Base-by-base conservation (phyloP, 2,113 vertebrate species). In the Orycteropus afer region DNA sequence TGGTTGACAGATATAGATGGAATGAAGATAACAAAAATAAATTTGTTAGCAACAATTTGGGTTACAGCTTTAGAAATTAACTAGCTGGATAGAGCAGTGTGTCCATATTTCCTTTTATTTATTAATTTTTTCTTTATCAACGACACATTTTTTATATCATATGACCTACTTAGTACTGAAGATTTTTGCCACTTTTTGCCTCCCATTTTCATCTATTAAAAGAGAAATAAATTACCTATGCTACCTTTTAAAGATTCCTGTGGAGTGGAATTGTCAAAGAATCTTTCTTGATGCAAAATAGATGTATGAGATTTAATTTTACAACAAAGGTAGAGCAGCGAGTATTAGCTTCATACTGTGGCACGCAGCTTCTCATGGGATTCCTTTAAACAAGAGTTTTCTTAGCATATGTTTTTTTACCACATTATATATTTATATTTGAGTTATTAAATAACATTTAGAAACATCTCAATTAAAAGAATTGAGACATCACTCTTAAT, bases 121-220 rank as follows among this genome's bases (percentile, higher is more conserved):
- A n/a, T n/a, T n/a, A n/a, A n/a, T n/a, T n/a, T n/a, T n/a, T n/a
- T n/a, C n/a, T 95, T 96, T 53, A 79, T 94, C 20, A 91, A 89
- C 79, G 65, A 97, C 93, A 55, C 78, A 96, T 97, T 96, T 82
- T 97, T 97, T 96, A 79, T 27, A 90, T 90, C 74, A 91, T 97
- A 78, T 97, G 93, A 97, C 94, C 88, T 97, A 96, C 77, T 98
- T 97, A 95, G 74, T 69, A 91, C 59, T 87, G 71, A 97, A 97
- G 91, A 98, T 96, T 97, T 97, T 87, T 98, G 86, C 96, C 89
- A 77, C 89, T 89, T 84, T 97, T 95, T 95, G 67, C 67, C 95
- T 49, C 90, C 97, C 81, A 92, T 82, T 98, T 96, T 95, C 86
- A 89, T 96, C 82, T 95, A 55, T 85, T 98, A 96, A 97, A 96